Base-by-base conservation (phyloP, 2,797 vertebrate genomes). In the Halcyon chelicuti region DNA sequence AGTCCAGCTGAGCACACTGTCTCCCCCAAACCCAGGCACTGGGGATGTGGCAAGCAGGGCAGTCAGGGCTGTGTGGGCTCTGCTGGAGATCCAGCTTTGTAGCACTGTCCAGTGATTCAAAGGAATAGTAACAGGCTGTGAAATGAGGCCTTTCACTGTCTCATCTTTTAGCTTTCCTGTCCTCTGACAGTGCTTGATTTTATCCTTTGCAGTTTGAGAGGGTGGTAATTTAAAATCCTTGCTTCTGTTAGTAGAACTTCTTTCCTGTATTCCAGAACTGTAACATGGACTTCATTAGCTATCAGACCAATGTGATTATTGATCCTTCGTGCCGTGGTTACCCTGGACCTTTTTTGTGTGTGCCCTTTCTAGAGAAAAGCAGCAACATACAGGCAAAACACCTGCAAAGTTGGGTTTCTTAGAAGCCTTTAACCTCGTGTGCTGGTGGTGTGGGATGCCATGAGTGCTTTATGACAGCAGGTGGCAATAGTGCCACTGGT, bases 401-500 rank as follows among this genome's bases (percentile, higher is more conserved):
- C 54, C 25, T 23, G 29, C 52, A 3, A 75, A 76, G 10, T 0
- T 57, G 47, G 6, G 12, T 40, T 94, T 61, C n/a, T 52, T 40
- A 1, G 0, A 23, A 22, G 19, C 28, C 39, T 31, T 29, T 4
- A 22, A 2, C 15, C 29, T 37, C 9, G 9, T 10, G 25, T 8
- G 5, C 10, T 17, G 29, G 9, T 40, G 61, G 4, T 21, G 35
- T 7, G 60, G 46, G 14, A 6, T 84, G 94, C 71, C 4, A 25
- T 75, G 86, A 66, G 10, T 12, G 4, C 54, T 67, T 77, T 61
- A 29, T 66, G 82, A 66, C 96, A 88, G 91, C 82, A 96, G 94
- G 61, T 97, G 96, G 95, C 94, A 96, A 47, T 94, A 88, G 91
- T 31, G 63, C n/a, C 71, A n/a, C 78, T 96, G 12, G 42, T 83